phyloP scores from a whole-genome alignment of 2,888 invertebrate genomes.

The Pollenia labialis region DNA sequence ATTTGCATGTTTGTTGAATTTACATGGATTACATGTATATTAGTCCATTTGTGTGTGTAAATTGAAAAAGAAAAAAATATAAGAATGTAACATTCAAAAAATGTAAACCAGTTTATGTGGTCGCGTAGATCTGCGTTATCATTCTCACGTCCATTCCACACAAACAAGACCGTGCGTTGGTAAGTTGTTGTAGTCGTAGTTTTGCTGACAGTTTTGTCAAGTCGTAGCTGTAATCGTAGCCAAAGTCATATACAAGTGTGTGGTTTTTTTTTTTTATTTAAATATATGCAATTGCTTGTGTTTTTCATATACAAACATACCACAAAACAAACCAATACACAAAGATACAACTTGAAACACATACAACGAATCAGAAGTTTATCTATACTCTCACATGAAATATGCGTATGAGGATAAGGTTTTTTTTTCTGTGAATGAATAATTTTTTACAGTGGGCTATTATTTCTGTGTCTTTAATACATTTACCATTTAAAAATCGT shows the following conservation, averaged over 20 bases:
- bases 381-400: constrained; percentile 3
- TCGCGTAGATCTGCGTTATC: constrained; percentile 10
- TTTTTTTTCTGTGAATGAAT: neutral
- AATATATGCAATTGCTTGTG: constrained; percentile 8
- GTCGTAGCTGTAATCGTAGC: constrained; percentile 34
- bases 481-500: too few species aligned
- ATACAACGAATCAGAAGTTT: constrained; percentile 3
- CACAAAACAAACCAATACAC: constrained; percentile 43
- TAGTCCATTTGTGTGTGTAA: neutral
- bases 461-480: neutral
- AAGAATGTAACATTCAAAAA: neutral
- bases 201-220: constrained; percentile 42
- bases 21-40: constrained; percentile 51
- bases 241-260: constrained; percentile 27
- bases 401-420: constrained; percentile 29
- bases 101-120: neutral
- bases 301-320: constrained; percentile 21
- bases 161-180: constrained; percentile 1
- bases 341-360: constrained; percentile 39
- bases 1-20: constrained; percentile 44
- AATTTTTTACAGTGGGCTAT: neutral
- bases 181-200: constrained; percentile 8
- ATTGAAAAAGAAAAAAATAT: constrained; percentile 2
- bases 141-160: constrained; percentile 16
- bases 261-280: neutral